Evolutionary conservation across 2,797 vertebrate genomes (phyloP), one percentile per base, ranked within the genome.

Genomic region (Pitangus sulphuratus): DNA sequence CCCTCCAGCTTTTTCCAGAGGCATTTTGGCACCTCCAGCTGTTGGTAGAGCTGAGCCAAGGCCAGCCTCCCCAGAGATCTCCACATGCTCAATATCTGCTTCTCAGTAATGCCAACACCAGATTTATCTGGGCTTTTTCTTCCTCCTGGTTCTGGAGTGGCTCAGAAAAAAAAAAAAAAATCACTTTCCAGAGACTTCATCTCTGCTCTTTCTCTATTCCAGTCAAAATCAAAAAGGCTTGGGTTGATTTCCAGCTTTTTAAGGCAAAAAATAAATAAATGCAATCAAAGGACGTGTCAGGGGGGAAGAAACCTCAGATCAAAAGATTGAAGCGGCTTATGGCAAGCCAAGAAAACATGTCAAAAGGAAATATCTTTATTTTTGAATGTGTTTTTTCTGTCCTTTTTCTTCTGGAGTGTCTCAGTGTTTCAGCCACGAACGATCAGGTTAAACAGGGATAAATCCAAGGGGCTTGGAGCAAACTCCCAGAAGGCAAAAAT

Each of bases 181-280:
- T 19, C 39, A 8, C 44, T 88, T 87, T 84, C 25, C 83, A 78
- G 57, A 86, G 88, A 33, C 48, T 57, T 90, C 72, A 28, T 78
- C 90, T 75, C 64, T 44, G 35, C 51, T 93, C 68, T 44, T 64
- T 48, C 57, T 90, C 76, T 2, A 15, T 56, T 91, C 69, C 90
- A 96, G 85, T 68, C 85, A 45, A 60, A 95, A 78, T 71, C 72
- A 33, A 78, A 96, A 87, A n/a, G 61, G n/a, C 21, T 93, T 6
- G n/a, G 57, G 70, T 84, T 87, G 77, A 89, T 84, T 89, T 94
- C 50, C 66, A 92, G 74, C 84, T 79, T 92, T 95, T 94, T 75
- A 71, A 86, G 72, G 76, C 45, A 56, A 88, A 50, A 86, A 60
- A 62, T 33, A 86, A 90, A 86, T 60, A 91, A 85, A 72, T 8